Evolutionary conservation across 2,888 invertebrate genomes (phyloP).

Genomic region (Eubasilissa splendida): DNA sequence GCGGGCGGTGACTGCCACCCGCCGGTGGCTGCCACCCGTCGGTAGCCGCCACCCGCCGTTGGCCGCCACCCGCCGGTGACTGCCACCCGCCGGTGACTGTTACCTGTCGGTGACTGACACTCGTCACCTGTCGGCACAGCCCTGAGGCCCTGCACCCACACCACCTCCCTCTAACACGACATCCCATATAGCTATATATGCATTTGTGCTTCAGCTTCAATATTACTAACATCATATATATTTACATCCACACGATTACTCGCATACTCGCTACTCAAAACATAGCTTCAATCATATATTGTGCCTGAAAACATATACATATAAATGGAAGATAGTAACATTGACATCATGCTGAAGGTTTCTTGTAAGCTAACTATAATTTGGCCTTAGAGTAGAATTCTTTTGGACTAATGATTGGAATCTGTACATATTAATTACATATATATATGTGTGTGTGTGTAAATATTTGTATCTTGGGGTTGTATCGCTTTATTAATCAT

Average conservation of each 20-base stretch:
- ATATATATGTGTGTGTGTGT: constrained; percentile 23
- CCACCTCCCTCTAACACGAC: constrained; percentile 32
- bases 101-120: background rate
- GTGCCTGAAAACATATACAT: constrained; percentile 20
- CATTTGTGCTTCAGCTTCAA: constrained; percentile 30
- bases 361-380: constrained; percentile 48
- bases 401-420: constrained; percentile 33
- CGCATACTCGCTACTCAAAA: constrained; percentile 2
- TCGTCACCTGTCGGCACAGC: constrained; percentile 11
- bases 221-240: constrained; percentile 27
- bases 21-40: background rate
- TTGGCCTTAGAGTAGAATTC: constrained; percentile 48
- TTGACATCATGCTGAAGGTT: constrained; percentile 31
- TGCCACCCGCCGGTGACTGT: background rate
- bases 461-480: constrained; percentile 43
- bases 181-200: constrained; percentile 44
- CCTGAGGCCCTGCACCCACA: constrained; percentile 11
- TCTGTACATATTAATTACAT: constrained; percentile 46
- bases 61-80: background rate
- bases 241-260: constrained; percentile 10
- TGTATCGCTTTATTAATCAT: constrained; percentile 29
- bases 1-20: background rate
- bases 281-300: constrained; percentile 1
- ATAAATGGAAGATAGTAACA: background rate
- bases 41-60: background rate